Evolutionary conservation across 2,888 invertebrate genomes (phyloP).

Genomic region (Eueremaeus valkanovi): DNA sequence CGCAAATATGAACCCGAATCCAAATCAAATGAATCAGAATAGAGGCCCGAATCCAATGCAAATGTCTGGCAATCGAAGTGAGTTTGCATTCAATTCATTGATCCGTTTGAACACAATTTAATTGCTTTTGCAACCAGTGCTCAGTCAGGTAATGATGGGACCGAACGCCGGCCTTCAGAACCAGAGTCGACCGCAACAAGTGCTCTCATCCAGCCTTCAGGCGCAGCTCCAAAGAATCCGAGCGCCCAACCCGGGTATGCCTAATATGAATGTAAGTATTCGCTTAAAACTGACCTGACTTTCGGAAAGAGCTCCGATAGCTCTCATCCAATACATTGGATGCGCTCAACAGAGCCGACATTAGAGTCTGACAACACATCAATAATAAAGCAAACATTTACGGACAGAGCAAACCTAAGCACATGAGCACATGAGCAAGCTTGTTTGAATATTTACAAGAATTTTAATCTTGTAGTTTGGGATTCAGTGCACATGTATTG

Average conservation of each 20-base stretch:
- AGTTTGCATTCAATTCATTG: neutral
- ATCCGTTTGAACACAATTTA: neutral
- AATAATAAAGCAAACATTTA: no score
- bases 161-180: neutral
- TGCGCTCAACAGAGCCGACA: no score
- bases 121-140: neutral
- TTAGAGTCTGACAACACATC: no score
- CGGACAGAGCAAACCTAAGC: no score
- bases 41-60: neutral
- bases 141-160: neutral
- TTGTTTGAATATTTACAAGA: no score
- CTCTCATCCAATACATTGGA: no score
- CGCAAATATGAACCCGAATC: neutral
- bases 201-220: conserved; percentile 16
- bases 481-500: no score
- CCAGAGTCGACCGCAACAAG: neutral
- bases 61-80: conserved; percentile 9
- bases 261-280: conserved; percentile 12
- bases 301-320: no score
- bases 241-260: neutral
- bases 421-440: no score
- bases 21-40: conserved; percentile 16
- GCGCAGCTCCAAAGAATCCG: neutral
- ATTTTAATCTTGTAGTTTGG: no score
- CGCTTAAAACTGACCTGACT: no score